Base-by-base conservation (phyloP, 2,888 invertebrate species). In the Gryllus longicercus region DNA sequence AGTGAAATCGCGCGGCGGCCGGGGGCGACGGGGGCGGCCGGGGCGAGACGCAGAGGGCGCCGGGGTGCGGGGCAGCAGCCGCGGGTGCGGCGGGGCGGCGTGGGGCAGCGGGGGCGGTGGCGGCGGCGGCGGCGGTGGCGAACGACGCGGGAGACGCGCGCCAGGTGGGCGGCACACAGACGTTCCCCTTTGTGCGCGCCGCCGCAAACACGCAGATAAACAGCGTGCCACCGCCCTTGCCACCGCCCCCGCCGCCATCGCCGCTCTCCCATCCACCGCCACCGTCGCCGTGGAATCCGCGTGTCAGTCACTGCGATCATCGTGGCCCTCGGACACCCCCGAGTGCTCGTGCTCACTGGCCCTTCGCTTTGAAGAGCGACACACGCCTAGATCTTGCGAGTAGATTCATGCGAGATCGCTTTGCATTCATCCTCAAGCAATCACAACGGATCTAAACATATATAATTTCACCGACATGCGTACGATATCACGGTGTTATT, bases 1-100 rank as follows among this genome's bases (percentile, higher is more conserved):
- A 79, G 79, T 76, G 79, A 79, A 76, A 76, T 79, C 51, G 79
- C 77, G 77, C 21, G 38, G 77, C 77, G 49, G 25, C 50, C 79
- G n/a, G 76, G 76, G 79, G 79, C 51, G 79, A 18, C 63, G 14
- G 63, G 16, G 63, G n/a, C n/a, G 63, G 63, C 5, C 63, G 63
- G 16, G 63, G 12, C 63, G n/a, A n/a, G 14, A 14, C 63, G 14
- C 16, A 14, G 63, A n/a, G 63, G 38, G 8, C 38, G 38, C 38
- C 38, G n/a, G 63, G 63, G 14, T 18, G n/a, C 63, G n/a, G 63
- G 63, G 63, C n/a, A n/a, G 63, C n/a, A 63, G 63, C 63, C 16
- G 63, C n/a, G 63, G 18, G 51, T 3, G 51, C 51, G 51, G 51
- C 51, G 51, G 63, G 63, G 18, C 2, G 18, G 2, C 18, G 63